Evolutionary conservation across 2,113 vertebrate genomes (phyloP), one percentile per base, ranked within the genome.

Genomic region (Microtus montanus): DNA sequence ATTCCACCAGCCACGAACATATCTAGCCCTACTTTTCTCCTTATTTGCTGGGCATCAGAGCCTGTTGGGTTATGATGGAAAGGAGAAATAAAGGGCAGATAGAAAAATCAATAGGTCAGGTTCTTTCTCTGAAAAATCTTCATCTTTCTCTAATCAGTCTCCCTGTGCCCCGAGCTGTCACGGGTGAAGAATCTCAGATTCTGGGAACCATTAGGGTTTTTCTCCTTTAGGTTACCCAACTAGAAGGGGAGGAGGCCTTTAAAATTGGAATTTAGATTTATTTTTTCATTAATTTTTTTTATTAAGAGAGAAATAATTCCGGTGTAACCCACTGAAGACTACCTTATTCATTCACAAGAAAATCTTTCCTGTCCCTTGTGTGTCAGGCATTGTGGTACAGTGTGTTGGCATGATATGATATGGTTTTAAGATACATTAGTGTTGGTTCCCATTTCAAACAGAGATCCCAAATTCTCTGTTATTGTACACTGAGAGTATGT

Each of bases 211-310:
- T 38, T 1, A 10, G 64, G 7, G 1, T 38, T 77, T 90, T 22
- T 73, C 54, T 89, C 64, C 63, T 68, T 52, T 87, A 49, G 7
- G 35, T 87, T 70, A 73, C 30, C 30, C 22, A 83, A 30, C 33
- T 74, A 63, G 24, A 66, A 2, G 4, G 15, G 8, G 9, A 85
- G 30, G 26, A 20, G 38, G 35, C 47, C 64, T 66, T 92, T 95
- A 87, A 93, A 91, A 38, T 20, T 66, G 22, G 82, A 87, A 8
- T 75, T 90, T 93, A 78, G 61, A 22, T 20, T 88, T 95, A 14
- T 35, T 11, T 66, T 63, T 83, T 44, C 82, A 64, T 73, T 87
- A 84, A 95, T 49, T 83, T 35, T 85, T 14, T 84, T 41, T 77
- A 49, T 82, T 35, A 82, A 19, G 33, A 77, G 75, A 94, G 28